These are phyloP conservation scores for Tiliqua scincoides DNA, from an alignment of 2,113 vertebrate genomes.

Conservation along the genomic window DNA sequence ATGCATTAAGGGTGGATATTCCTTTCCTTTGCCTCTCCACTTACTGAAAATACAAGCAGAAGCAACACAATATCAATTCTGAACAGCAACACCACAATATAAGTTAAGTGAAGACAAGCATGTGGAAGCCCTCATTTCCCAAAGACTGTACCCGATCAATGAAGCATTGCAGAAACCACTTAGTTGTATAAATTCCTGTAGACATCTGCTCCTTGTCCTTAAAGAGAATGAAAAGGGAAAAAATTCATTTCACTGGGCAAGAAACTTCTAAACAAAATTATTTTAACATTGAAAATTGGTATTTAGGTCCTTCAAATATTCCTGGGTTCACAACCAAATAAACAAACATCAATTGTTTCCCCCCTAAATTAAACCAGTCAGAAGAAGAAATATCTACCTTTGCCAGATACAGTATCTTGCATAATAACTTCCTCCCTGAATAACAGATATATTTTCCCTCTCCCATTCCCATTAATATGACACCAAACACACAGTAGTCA, in stretches of 20 bases:
- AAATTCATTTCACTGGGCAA: background rate
- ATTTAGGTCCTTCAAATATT: background rate
- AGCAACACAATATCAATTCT: background rate
- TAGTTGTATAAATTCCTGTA: constrained; percentile 92
- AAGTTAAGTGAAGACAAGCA: background rate
- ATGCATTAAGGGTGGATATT: too few relatives aligned
- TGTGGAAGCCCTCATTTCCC: background rate
- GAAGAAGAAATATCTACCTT: background rate
- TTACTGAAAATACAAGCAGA: background rate
- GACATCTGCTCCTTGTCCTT: constrained; percentile 95
- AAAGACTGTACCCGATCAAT: constrained; percentile 86
- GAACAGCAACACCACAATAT: background rate
- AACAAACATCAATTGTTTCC: background rate
- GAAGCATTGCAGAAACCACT: constrained; percentile 96
- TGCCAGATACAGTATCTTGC: background rate
- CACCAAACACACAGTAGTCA: constrained; percentile 13
- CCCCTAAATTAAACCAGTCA: background rate
- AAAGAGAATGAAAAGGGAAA: constrained; percentile 18
- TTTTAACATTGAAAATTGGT: background rate
- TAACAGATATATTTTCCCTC: background rate
- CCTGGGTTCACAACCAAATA: background rate
- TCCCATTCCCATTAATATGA: background rate
- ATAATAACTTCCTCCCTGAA: background rate
- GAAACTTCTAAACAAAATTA: background rate
- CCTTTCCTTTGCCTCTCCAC: too few relatives aligned